phyloP scores from a whole-genome alignment of 2,113 vertebrate species.

The Rhinoderma darwinii region DNA sequence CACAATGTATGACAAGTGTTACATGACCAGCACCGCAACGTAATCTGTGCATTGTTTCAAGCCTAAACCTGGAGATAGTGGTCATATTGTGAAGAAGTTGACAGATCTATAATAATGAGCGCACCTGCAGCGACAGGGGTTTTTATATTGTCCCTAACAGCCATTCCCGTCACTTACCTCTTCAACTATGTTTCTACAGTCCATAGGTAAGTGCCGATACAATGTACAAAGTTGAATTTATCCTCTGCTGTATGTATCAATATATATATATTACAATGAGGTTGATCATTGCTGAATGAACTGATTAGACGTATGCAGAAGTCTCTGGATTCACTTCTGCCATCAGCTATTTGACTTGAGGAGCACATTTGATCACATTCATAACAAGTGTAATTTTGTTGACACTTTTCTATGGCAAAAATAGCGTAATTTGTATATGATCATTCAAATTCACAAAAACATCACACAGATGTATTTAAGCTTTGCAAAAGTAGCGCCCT shows the following conservation, averaged over 20 bases:
- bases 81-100: not conserved
- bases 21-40: not conserved
- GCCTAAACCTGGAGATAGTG: not conserved
- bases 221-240: not conserved
- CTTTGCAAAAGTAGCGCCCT: not conserved
- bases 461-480: not conserved
- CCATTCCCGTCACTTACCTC: slow-evolving; percentile 85
- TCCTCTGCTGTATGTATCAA: not conserved
- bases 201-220: slow-evolving; percentile 75
- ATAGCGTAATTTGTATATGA: not conserved
- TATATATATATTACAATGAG: not conserved
- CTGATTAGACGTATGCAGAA: not conserved
- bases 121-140: slow-evolving; percentile 87
- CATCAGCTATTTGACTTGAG: not conserved
- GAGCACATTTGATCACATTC: not conserved
- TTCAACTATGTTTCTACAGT: slow-evolving; percentile 79
- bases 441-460: no score
- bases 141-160: slow-evolving; percentile 85
- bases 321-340: not conserved
- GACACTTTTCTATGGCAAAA: not conserved
- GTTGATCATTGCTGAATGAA: not conserved
- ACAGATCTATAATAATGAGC: slow-evolving; percentile 73
- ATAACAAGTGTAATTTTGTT: not conserved
- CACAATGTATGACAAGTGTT: not conserved
- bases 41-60: not conserved